Conservation (phyloP, 2,888 invertebrate genomes). For the Sthenelais limicola region DNA sequence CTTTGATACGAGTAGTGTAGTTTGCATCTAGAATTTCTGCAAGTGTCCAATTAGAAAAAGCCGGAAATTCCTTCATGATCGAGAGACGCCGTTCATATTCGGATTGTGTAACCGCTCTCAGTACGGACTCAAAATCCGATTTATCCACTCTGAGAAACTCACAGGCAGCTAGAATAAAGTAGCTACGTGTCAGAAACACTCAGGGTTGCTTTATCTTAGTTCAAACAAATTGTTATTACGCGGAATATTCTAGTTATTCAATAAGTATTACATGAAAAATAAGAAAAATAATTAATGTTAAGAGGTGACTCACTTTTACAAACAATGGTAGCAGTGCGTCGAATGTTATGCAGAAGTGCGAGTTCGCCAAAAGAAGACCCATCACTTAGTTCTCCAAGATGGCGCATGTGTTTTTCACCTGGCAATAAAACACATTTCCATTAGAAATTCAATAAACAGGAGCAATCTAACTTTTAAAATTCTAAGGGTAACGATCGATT, state of each 20-base stretch:
- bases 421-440: slow-evolving; percentile 2
- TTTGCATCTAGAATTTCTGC: slow-evolving; percentile 54
- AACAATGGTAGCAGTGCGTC: slow-evolving; percentile 56
- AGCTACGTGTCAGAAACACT: too few relatives aligned
- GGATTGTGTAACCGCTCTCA: slow-evolving; percentile 53
- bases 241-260: not conserved
- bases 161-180: slow-evolving; percentile 46
- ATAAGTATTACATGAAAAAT: not conserved
- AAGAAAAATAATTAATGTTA: slow-evolving; percentile 37
- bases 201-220: too few relatives aligned
- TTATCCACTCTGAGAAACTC: slow-evolving; percentile 60
- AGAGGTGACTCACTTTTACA: slow-evolving; percentile 54
- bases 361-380: slow-evolving; percentile 62
- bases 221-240: too few relatives aligned
- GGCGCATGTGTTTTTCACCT: slow-evolving; percentile 21
- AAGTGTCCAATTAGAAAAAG: slow-evolving; percentile 53
- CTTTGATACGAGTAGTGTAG: slow-evolving; percentile 52
- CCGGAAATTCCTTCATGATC: slow-evolving; percentile 51
- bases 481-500: not conserved
- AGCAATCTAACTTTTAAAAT: not conserved
- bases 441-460: too few relatives aligned
- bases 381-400: slow-evolving; percentile 52
- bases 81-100: slow-evolving; percentile 52
- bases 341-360: slow-evolving; percentile 58
- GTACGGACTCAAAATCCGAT: slow-evolving; percentile 57